Base-by-base conservation (phyloP, 2,888 invertebrate species). In the Physocephala rufipes region DNA sequence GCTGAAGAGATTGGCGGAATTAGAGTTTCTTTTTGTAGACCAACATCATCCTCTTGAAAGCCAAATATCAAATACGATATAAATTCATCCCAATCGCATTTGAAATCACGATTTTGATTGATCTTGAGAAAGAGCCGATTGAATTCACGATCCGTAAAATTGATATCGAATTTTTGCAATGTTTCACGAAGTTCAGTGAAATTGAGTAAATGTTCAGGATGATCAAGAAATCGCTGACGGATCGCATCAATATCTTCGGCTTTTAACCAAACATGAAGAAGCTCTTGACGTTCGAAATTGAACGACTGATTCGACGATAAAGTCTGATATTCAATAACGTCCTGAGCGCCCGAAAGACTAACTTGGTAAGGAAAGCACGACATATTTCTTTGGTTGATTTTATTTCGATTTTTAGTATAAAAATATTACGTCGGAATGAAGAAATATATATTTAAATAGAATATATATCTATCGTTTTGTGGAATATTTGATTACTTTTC, bases 21-120 rank as follows among this genome's bases (percentile, higher is more conserved):
- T 70, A 93, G 82, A 1, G 89, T 86, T 77, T 90, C 89, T 72
- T 89, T 89, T 80, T 90, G 90, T 75, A 88, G 87, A 77, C 89
- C 89, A 0, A 89, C 88, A 79, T 92, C 91, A 76, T 90, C 89
- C 65, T 89, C 89, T 83, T 91, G 90, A 86, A 91, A 93, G 61
- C 92, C 92, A 73, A 93, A 87, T 73, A 94, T 88, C 75, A 94
- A 86, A 86, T 92, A 91, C 0, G 93, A 92, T 36, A 94, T 89
- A 78, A 94, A 89, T 84, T 95, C 94, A 80, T 93, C 90, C 94
- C 94, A 95, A 75, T 87, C 89, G 76, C 86, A 87, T 84, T 87
- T 85, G 58, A 88, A 89, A 76, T 89, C 88, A 9, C 88, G 87
- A 77, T 87, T 88, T 71, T 89, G 88, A 78, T 91, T 90, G 75